Evolutionary conservation across 2,797 vertebrate genomes (phyloP).

Genomic region (Lagorchestes hirsutus): DNA sequence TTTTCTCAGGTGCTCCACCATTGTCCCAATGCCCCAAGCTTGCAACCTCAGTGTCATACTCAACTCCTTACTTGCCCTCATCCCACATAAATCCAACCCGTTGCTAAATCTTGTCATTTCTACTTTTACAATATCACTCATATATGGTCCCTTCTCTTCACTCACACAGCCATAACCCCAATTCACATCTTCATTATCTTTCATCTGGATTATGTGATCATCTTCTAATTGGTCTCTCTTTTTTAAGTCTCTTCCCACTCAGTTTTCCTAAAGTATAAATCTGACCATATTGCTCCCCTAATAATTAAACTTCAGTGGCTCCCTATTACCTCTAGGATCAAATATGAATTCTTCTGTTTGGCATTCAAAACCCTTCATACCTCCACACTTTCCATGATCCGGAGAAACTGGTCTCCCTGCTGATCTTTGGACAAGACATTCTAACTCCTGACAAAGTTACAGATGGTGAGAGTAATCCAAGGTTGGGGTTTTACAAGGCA

Average conservation of each 20-base stretch:
- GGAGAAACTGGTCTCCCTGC: background rate
- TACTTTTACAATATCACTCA: background rate
- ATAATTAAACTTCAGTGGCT: background rate
- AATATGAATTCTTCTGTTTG: background rate
- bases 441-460: background rate
- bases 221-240: background rate
- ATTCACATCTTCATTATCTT: background rate
- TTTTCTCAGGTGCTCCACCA: background rate
- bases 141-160: background rate
- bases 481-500: background rate
- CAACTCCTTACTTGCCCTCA: background rate
- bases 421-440: background rate
- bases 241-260: background rate
- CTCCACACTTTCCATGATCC: background rate
- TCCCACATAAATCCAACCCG: background rate
- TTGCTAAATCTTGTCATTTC: background rate
- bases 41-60: background rate
- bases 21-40: background rate
- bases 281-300: background rate
- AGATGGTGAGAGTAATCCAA: background rate
- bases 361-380: background rate
- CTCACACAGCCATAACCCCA: background rate
- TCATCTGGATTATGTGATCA: background rate
- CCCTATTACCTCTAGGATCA: background rate
- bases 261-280: background rate